Percentiles rank a stretch among this genome's conserved stretches.
Evolutionary conservation across 2,888 invertebrate genomes (phyloP).

Genomic region (Sylvicola cinctus): DNA sequence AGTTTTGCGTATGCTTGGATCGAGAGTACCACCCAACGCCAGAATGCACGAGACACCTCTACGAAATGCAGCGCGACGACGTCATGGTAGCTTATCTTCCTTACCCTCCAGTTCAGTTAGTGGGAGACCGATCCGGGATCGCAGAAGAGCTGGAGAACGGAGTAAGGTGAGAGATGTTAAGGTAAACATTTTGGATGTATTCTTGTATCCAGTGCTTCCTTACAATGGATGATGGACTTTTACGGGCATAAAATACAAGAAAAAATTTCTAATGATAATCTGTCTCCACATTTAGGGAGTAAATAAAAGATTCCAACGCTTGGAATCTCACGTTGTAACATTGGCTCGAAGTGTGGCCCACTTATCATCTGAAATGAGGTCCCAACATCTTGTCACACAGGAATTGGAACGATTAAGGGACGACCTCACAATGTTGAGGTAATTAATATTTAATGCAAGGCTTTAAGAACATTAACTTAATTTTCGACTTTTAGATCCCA

Average conservation of each 20-base stretch:
- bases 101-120: conserved; percentile 66
- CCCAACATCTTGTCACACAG: conserved; percentile 72
- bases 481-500: conserved; percentile 3
- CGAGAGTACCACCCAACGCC: conserved; percentile 13
- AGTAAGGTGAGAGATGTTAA: conserved; percentile 53
- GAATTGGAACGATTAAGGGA: conserved; percentile 74
- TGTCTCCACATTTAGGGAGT: conserved; percentile 40
- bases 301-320: conserved; percentile 67
- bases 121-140: conserved; percentile 53
- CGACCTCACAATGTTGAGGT: conserved; percentile 40
- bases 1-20: conserved; percentile 34
- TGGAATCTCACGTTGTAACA: conserved; percentile 83
- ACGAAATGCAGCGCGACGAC: conserved; percentile 27
- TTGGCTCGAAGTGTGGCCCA: conserved; percentile 78
- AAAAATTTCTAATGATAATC: conserved; percentile 1
- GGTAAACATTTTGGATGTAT: conserved; percentile 20
- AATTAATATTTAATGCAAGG: conserved; percentile 1
- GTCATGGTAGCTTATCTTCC: conserved; percentile 67
- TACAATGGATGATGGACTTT: conserved; percentile 1
- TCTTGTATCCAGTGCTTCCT: background rate
- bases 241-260: conserved; percentile 3
- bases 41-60: conserved; percentile 6
- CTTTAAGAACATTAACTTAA: background rate
- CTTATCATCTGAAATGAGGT: conserved; percentile 76
- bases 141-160: conserved; percentile 46